Evolutionary conservation across 2,113 vertebrate genomes (phyloP).

Genomic region (Bubo bubo): DNA sequence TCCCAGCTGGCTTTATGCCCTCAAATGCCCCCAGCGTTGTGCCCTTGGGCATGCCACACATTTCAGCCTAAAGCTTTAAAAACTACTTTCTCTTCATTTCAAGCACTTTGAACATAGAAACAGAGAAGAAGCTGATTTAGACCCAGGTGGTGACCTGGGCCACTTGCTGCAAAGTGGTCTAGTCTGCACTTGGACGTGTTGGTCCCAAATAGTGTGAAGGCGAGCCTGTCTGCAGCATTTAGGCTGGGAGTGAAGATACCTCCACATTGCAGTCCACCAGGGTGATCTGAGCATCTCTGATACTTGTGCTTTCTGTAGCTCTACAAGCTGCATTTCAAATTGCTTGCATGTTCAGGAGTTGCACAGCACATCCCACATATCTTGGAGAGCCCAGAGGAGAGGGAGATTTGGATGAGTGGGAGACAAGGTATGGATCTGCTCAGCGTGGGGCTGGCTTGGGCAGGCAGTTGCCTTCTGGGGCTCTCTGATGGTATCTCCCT

Average conservation of each 20-base stretch:
- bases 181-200: background rate
- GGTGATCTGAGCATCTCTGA: background rate
- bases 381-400: background rate
- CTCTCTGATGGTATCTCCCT: background rate
- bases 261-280: background rate
- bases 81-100: background rate
- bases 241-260: background rate
- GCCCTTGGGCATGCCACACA: background rate
- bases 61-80: background rate
- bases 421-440: background rate
- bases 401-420: background rate
- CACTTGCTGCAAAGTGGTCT: background rate
- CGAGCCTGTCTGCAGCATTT: background rate
- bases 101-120: background rate
- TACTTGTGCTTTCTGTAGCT: background rate
- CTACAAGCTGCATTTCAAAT: background rate
- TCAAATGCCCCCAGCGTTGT: background rate
- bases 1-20: background rate
- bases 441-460: fast-evolving
- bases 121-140: background rate
- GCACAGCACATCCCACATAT: background rate
- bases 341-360: background rate
- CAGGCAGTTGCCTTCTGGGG: background rate
- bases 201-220: background rate
- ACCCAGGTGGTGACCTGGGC: background rate